Evolutionary conservation across 2,888 invertebrate species (phyloP), one percentile per base, ranked within the genome.

Genomic region (Amaurobius ferox): DNA sequence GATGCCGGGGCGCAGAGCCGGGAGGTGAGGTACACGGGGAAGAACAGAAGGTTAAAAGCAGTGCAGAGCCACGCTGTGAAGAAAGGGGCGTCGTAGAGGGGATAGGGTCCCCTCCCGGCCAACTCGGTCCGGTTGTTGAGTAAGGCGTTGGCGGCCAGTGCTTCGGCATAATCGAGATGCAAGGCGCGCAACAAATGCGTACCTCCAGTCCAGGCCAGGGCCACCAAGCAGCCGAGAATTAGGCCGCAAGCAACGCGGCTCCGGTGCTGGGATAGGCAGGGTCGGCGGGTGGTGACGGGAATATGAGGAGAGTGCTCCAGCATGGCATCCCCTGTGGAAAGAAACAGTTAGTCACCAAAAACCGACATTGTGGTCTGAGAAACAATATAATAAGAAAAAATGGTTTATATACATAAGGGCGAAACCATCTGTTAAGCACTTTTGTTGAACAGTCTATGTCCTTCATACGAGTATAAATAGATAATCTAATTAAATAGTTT

Each of bases 41-140:
- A 86, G 62, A 97, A 97, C 76, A 98, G 93, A 90, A 96, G 94
- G 78, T 96, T 95, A 95, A 97, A 97, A 91, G 96, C 96, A 70
- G 97, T 97, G 91, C 95, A 95, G 92, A 97, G 97, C 97, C 98
- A 98, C 32, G 97, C 96, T 7, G 97, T 96, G 92, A 98, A 97
- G 92, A 98, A 97, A 77, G 98, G 97, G 13, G 98, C 97, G 92
- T 96, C 95, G 85, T 76, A 87, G n/a, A 80, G 44, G 19, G 79
- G 83, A 19, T 39, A 74, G 6, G 66, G 64, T 23, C 64, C 23
- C 1, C 35, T 19, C 66, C 66, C 30, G 5, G 19, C 55, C 6
- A 19, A 23, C n/a, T n/a, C n/a, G 72, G 16, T 48, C 64, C 64
- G n/a, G 19, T 66, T 70, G 68, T 30, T 26, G 39, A 70, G 40